These are phyloP conservation scores for Scolopax bukidnonensis DNA, from an alignment of 2,797 vertebrate species.

Conservation along the genomic window DNA sequence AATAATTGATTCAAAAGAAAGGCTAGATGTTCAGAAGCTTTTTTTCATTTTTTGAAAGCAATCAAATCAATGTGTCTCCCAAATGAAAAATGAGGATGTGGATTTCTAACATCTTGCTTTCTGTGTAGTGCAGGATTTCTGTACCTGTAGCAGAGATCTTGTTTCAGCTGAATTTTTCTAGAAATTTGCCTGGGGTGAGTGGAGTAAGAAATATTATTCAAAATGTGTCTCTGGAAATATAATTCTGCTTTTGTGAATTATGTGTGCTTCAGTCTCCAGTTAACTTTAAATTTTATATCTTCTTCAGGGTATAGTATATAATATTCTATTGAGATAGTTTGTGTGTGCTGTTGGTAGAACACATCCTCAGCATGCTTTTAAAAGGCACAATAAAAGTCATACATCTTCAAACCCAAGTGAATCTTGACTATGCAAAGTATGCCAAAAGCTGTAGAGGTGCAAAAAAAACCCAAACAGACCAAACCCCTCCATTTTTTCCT, in stretches of 20 bases:
- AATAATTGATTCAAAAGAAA: not conserved
- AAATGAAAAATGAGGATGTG: not conserved
- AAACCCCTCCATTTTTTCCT: not conserved
- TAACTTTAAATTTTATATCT: not conserved
- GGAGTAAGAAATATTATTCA: not conserved
- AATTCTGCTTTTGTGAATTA: not conserved
- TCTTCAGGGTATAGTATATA: not conserved
- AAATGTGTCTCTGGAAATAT: constrained; percentile 21
- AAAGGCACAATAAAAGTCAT: not conserved
- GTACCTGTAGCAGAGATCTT: not conserved
- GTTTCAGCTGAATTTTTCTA: not conserved
- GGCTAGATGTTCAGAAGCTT: not conserved
- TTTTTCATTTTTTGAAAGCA: not conserved
- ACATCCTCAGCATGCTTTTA: not conserved
- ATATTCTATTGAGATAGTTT: not conserved
- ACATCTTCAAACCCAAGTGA: not conserved
- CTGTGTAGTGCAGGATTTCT: not conserved
- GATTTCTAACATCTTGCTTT: not conserved
- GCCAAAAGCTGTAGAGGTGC: not conserved
- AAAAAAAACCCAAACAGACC: not conserved
- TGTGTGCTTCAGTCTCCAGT: not conserved
- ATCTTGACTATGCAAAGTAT: not conserved
- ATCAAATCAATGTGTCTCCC: not conserved
- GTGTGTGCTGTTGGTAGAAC: not conserved
- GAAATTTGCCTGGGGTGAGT: not conserved